These are phyloP conservation scores for Yponomeuta plumbellus DNA, from an alignment of 2,888 invertebrate species.

Conservation along the genomic window DNA sequence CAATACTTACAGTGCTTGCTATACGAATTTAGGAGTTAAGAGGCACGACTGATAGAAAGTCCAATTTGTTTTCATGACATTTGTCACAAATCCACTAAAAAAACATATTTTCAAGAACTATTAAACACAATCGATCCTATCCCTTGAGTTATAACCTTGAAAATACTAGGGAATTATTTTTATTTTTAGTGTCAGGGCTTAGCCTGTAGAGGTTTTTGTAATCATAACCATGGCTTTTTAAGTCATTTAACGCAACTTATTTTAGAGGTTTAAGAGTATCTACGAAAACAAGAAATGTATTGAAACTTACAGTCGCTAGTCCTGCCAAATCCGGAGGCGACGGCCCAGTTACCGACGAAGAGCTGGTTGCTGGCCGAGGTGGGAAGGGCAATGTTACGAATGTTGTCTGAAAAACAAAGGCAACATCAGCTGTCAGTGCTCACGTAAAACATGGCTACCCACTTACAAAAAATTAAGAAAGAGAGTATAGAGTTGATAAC, in stretches of 20 bases:
- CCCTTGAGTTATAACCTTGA: too few relatives aligned
- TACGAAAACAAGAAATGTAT: neutral
- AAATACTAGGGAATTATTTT: too few relatives aligned
- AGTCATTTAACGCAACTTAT: too few relatives aligned
- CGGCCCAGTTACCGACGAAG: slow-evolving; percentile 16
- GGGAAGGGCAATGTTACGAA: slow-evolving; percentile 33
- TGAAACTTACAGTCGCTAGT: slow-evolving; percentile 17
- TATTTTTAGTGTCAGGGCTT: too few relatives aligned
- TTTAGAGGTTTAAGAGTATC: neutral
- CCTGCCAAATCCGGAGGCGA: slow-evolving; percentile 20
- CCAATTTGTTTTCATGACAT: too few relatives aligned
- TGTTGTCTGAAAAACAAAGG: slow-evolving; percentile 29
- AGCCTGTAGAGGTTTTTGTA: too few relatives aligned
- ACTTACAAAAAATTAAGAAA: neutral
- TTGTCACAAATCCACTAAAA: too few relatives aligned
- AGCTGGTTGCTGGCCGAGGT: slow-evolving; percentile 20
- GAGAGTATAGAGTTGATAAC: too few relatives aligned
- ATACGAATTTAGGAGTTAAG: neutral
- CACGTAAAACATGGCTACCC: neutral
- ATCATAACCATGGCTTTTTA: too few relatives aligned
- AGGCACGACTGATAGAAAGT: neutral
- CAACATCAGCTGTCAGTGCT: neutral
- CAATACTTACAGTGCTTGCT: neutral
- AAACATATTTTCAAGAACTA: too few relatives aligned
- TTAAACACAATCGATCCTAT: too few relatives aligned